phyloP scores from a whole-genome alignment of 2,113 vertebrate genomes.

The Lophius piscatorius region DNA sequence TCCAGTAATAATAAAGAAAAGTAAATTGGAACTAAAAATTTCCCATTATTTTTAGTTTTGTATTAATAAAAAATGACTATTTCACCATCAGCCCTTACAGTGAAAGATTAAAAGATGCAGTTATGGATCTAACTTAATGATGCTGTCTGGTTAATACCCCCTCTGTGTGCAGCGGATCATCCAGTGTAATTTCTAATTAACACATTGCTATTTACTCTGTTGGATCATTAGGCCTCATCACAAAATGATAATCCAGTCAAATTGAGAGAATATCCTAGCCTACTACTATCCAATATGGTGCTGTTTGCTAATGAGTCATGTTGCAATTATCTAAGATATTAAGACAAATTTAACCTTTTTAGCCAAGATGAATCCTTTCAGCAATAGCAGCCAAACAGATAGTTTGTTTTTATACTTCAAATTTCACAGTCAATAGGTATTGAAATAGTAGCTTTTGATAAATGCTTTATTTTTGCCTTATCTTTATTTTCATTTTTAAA shows the following conservation, averaged over 20 bases:
- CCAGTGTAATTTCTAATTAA: constrained; percentile 82
- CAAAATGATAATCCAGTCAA: constrained; percentile 81
- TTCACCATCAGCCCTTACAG: constrained; percentile 36
- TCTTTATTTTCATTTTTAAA: background rate
- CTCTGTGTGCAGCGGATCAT: constrained; percentile 75
- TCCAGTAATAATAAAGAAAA: too few species aligned
- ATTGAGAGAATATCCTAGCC: constrained; percentile 77
- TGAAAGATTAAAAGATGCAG: constrained; percentile 35
- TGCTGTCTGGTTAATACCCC: constrained; percentile 58
- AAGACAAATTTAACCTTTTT: constrained; percentile 65
- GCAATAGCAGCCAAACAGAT: background rate
- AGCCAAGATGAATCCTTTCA: constrained; percentile 46
- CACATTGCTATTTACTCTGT: constrained; percentile 81
- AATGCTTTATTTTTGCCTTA: too few species aligned
- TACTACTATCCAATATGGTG: constrained; percentile 53
- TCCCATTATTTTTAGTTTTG: too few species aligned
- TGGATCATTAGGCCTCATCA: constrained; percentile 79
- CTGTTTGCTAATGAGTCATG: constrained; percentile 71
- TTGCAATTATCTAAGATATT: constrained; percentile 63
- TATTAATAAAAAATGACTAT: too few species aligned
- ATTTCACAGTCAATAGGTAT: background rate
- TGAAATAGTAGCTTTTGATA: too few species aligned
- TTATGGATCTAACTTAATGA: constrained; percentile 48
- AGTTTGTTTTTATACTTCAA: background rate
- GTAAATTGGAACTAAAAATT: too few species aligned